phyloP scores from a whole-genome alignment of 2,797 vertebrate genomes.

The Semaprochilodus insignis region DNA sequence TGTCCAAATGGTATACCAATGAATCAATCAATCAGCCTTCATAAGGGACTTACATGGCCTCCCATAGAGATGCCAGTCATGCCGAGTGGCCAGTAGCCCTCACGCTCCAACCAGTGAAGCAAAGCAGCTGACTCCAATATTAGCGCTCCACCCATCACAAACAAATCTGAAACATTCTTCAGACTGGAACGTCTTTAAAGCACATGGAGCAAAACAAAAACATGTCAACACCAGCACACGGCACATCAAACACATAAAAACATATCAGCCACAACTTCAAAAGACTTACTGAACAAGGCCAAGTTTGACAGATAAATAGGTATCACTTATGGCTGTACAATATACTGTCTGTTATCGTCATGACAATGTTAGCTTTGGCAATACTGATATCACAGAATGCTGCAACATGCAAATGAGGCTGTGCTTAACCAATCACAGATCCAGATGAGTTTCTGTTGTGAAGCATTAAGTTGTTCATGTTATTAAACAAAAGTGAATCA shows the following conservation, averaged over 20 bases:
- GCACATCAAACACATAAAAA: not conserved
- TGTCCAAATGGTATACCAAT: not conserved
- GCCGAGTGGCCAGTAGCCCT: slow-evolving; percentile 94
- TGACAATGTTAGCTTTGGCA: too few species aligned
- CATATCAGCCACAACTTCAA: not conserved
- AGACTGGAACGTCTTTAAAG: slow-evolving; percentile 90
- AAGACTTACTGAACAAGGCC: too few species aligned
- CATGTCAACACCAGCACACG: slow-evolving; percentile 2
- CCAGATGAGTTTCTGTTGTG: too few species aligned
- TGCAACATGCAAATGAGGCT: too few species aligned
- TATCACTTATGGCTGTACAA: too few species aligned
- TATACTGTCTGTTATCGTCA: too few species aligned
- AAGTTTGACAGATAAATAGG: too few species aligned
- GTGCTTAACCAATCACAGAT: too few species aligned
- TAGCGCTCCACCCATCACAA: slow-evolving; percentile 97
- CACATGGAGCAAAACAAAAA: slow-evolving; percentile 15
- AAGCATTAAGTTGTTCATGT: too few species aligned
- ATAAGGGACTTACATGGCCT: slow-evolving; percentile 88
- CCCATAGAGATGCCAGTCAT: slow-evolving; percentile 99
- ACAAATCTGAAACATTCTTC: slow-evolving; percentile 96
- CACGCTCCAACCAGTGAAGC: slow-evolving; percentile 93
- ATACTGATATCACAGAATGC: too few species aligned
- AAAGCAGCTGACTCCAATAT: slow-evolving; percentile 93
- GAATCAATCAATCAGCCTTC: not conserved
- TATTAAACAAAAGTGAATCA: too few species aligned